Conservation (phyloP, 2,888 invertebrate species). For the Stictocephala bisonia region DNA sequence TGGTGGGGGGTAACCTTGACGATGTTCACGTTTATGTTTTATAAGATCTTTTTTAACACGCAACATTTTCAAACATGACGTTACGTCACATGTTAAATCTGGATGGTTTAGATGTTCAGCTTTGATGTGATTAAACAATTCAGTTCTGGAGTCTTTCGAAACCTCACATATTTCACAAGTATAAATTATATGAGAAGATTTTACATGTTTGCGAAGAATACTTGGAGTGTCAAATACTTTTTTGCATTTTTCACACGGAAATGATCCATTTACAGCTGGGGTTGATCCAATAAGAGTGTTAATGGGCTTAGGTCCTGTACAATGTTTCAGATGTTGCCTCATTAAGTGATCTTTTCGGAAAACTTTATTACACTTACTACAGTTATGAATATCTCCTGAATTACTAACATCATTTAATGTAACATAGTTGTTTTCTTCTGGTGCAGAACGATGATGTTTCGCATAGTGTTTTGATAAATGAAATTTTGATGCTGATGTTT, state of each 20-base stretch:
- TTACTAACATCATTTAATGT: constrained; percentile 50
- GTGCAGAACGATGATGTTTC: constrained; percentile 55
- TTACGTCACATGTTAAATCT: constrained; percentile 66
- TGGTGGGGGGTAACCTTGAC: constrained; percentile 65
- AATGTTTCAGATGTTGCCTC: constrained; percentile 71
- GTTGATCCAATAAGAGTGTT: constrained; percentile 58
- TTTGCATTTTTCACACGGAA: constrained; percentile 69
- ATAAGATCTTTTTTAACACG: constrained; percentile 68
- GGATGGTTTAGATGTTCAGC: constrained; percentile 67
- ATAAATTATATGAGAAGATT: constrained; percentile 68
- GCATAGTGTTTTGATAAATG: constrained; percentile 69
- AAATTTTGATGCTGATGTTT: constrained; percentile 71
- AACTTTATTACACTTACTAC: constrained; percentile 69
- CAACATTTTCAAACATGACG: constrained; percentile 68
- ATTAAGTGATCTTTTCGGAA: constrained; percentile 70
- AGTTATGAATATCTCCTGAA: constrained; percentile 67
- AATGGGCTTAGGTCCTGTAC: constrained; percentile 62
- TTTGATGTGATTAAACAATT: constrained; percentile 69
- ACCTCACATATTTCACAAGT: constrained; percentile 70
- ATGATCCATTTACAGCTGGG: constrained; percentile 55
- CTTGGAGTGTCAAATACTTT: constrained; percentile 68
- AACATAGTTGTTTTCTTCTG: constrained; percentile 21
- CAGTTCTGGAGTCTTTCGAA: constrained; percentile 69
- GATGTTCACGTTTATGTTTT: constrained; percentile 68
- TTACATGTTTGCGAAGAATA: constrained; percentile 68